phyloP scores from a whole-genome alignment of 2,797 vertebrate species.

The Acomys russatus region DNA sequence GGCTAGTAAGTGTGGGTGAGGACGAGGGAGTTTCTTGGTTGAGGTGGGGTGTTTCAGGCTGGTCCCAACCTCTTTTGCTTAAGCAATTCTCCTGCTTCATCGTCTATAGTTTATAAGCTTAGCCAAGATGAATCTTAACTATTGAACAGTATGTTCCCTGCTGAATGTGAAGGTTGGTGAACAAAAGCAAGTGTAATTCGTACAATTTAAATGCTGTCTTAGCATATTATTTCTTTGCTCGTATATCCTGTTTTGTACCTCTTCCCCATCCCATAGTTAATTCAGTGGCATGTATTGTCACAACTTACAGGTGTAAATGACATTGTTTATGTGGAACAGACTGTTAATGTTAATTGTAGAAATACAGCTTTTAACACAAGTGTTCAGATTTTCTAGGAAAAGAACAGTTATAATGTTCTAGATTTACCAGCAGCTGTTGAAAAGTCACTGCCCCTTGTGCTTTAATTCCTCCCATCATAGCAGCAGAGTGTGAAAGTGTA shows the following conservation, averaged over 20 bases:
- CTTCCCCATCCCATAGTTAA: background rate
- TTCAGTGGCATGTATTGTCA: background rate
- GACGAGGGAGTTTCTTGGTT: background rate
- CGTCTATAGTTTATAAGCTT: background rate
- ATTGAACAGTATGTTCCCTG: slow-evolving; percentile 43
- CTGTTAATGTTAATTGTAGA: slow-evolving; percentile 49
- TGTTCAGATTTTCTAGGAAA: slow-evolving; percentile 14
- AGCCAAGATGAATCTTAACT: slow-evolving; percentile 44
- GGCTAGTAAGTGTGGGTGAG: background rate
- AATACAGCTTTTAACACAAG: background rate
- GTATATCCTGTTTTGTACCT: background rate
- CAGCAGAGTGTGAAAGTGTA: slow-evolving; percentile 49
- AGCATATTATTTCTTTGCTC: background rate
- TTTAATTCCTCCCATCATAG: background rate
- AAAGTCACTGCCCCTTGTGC: background rate
- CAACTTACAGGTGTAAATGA: background rate
- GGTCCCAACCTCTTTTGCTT: background rate
- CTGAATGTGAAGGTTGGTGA: slow-evolving; percentile 59
- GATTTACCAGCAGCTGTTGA: background rate
- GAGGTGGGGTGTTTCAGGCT: background rate
- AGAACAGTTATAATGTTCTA: background rate
- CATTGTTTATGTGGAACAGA: slow-evolving; percentile 33
- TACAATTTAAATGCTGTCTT: background rate
- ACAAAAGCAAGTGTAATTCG: slow-evolving; percentile 51
- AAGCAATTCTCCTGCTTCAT: background rate